Percentiles rank a stretch among this genome's conserved stretches.
phyloP scores from a whole-genome alignment of 2,113 vertebrate genomes.

The Smithornis capensis region DNA sequence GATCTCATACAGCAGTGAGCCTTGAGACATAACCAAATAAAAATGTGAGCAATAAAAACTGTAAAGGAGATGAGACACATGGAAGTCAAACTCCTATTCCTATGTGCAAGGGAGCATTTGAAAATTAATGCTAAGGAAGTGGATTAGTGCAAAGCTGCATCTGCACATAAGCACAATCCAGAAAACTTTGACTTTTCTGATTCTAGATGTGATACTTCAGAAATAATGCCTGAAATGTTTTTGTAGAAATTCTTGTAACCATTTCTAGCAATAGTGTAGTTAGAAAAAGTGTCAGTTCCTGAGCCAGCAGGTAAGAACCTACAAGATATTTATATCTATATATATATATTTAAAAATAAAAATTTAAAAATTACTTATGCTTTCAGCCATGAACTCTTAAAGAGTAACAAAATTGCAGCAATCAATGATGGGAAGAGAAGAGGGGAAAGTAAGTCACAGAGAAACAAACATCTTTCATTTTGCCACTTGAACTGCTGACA shows the following conservation, averaged over 20 bases:
- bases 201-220: not conserved
- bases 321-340: not conserved
- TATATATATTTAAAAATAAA: not conserved
- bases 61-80: not conserved
- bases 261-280: not conserved
- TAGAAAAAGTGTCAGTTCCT: conserved; percentile 8
- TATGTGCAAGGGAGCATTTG: not conserved
- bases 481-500: not conserved
- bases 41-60: not conserved
- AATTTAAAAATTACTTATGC: not conserved
- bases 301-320: conserved; percentile 33
- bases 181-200: not conserved
- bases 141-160: not conserved
- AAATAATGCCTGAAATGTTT: not conserved
- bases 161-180: not conserved
- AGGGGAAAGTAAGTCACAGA: not conserved
- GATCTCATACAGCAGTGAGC: not conserved
- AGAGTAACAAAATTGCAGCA: not conserved
- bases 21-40: not conserved
- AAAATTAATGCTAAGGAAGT: not conserved
- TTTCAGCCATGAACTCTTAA: not conserved
- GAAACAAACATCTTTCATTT: not conserved
- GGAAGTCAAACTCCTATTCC: not conserved
- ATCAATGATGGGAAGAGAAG: not conserved
- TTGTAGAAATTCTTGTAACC: not conserved